Evolutionary conservation across 2,888 invertebrate genomes (phyloP).

Genomic region (Nipponacmea schrenckii): DNA sequence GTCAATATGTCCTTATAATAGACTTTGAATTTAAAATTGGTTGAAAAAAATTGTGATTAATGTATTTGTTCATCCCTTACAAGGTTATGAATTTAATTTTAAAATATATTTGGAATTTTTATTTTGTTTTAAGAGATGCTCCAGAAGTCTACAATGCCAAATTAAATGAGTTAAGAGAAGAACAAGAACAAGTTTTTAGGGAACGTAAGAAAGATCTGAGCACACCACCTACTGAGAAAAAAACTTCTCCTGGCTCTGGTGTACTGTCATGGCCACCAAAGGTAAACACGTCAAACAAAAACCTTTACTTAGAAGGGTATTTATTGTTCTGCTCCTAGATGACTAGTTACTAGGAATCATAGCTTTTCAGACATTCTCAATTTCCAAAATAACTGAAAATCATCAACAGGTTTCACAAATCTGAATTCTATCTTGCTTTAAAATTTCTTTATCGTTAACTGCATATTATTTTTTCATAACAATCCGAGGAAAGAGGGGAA

Average conservation of each 20-base stretch:
- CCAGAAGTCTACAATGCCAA: conserved; percentile 8
- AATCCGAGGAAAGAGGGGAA: too few species aligned
- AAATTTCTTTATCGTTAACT: too few species aligned
- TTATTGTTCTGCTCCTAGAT: neutral
- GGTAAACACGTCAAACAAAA: neutral
- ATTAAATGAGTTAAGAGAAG: neutral
- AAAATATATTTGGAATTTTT: too few species aligned
- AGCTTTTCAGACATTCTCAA: too few species aligned
- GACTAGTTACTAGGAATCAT: too few species aligned
- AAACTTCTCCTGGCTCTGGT: neutral
- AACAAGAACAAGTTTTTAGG: neutral
- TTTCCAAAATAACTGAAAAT: too few species aligned
- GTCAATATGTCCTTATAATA: too few species aligned
- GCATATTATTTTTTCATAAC: too few species aligned
- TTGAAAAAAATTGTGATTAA: neutral
- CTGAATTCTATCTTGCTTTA: too few species aligned
- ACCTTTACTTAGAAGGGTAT: neutral
- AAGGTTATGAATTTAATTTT: too few species aligned
- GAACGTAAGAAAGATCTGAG: neutral
- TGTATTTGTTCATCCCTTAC: neutral
- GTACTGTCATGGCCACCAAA: conserved; percentile 6
- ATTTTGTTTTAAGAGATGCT: neutral
- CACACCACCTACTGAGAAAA: neutral
- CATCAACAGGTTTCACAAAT: too few species aligned
- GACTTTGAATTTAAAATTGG: neutral